Conservation (phyloP, 2,797 vertebrate genomes). For the Eidolon dupreanum region DNA sequence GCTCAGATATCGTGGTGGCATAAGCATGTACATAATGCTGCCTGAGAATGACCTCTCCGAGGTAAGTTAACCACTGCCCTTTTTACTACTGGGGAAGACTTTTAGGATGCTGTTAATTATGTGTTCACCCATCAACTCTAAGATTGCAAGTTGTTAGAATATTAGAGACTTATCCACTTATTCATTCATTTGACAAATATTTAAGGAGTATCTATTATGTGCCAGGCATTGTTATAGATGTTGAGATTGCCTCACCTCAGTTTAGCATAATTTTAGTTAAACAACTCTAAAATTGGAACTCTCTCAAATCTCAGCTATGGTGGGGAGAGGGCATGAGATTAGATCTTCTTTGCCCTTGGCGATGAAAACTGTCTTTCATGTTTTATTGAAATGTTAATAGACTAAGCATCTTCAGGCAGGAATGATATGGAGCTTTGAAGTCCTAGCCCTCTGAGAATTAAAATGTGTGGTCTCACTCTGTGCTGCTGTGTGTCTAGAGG, state of each 20-base stretch:
- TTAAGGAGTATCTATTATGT: background rate
- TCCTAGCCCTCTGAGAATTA: background rate
- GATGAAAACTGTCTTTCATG: background rate
- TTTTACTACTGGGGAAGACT: background rate
- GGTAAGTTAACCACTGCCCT: conserved; percentile 33
- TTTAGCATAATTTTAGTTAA: background rate
- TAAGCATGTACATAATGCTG: conserved; percentile 85
- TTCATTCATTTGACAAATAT: background rate
- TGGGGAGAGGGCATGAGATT: background rate
- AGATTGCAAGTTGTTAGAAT: background rate
- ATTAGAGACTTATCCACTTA: background rate
- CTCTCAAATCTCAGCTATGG: background rate
- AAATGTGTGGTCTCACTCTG: background rate
- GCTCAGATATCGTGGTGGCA: conserved; percentile 81
- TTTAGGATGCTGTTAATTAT: background rate
- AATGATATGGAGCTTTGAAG: background rate
- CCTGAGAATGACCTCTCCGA: conserved; percentile 66
- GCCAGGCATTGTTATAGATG: background rate
- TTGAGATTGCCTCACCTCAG: background rate
- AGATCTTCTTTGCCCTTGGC: background rate
- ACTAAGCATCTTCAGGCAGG: background rate
- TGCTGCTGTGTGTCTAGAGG: background rate
- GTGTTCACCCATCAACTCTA: background rate
- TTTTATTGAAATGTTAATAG: background rate
- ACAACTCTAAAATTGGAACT: background rate